Base-by-base conservation (phyloP, 2,797 vertebrate species). In the Rhadinocentrus ornatus region DNA sequence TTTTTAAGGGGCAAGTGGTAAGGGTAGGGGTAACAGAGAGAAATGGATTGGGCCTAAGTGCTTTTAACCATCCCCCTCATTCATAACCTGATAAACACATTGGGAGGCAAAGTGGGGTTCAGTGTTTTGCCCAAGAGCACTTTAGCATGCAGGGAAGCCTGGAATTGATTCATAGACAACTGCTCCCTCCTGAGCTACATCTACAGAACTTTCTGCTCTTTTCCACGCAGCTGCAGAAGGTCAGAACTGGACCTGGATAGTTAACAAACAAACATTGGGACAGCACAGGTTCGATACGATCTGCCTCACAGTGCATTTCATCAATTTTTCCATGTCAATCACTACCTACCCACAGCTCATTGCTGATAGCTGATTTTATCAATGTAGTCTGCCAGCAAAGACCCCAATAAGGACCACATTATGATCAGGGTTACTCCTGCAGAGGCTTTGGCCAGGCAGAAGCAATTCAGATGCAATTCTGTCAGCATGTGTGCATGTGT, bases 331-430 rank as follows among this genome's bases (percentile, higher is more conserved):
- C 48, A 66, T 56, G 70, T 82, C 78, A 78, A 61, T 82, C 77
- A 72, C 64, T 63, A 18, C 46, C 54, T 39, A 53, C 67, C 80
- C 74, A 57, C 66, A 44, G 67, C 69, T 78, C 73, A 77, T 53
- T 88, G 79, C 77, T 82, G 80, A 69, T 73, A 64, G 55, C 61
- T 69, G 80, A 90, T 86, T 81, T 74, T 76, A 89, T 90, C 85
- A 15, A 83, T 80, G 77, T 54, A 41, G 71, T 75, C 71, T 80
- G 73, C 79, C 69, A 63, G 76, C 66, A 20, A 50, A 66, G 39
- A 65, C 69, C 58, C 71, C 57, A 62, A 66, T 80, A 62, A 70
- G 73, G 57, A 73, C 56, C 62, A 67, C 72, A 70, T 48, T 63
- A 82, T 84, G 82, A 84, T 73, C 31, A 69, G 61, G 52, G 70